These are phyloP conservation scores for Jaculus jaculus DNA, from an alignment of 2,113 vertebrate genomes.

Conservation along the genomic window DNA sequence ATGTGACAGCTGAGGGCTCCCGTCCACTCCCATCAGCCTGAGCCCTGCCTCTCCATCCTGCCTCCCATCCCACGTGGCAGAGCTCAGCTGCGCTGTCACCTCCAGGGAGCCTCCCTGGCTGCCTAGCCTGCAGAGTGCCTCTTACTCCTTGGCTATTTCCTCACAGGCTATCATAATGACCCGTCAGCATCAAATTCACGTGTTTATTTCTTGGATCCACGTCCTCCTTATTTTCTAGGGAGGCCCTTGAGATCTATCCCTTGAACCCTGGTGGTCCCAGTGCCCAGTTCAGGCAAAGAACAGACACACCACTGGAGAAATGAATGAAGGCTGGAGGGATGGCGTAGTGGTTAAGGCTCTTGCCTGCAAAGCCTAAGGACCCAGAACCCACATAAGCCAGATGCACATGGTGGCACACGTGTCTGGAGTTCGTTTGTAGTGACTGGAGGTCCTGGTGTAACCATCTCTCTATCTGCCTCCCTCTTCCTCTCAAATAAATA, in stretches of 20 bases:
- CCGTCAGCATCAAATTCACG: not conserved
- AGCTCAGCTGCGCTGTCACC: not conserved
- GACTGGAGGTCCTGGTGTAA: too few relatives aligned
- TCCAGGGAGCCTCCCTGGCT: not conserved
- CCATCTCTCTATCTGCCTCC: too few relatives aligned
- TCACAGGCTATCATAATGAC: accelerated
- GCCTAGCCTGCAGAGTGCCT: too few relatives aligned
- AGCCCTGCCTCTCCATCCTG: not conserved
- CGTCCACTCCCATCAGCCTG: slow-evolving; percentile 28
- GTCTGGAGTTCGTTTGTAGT: too few relatives aligned
- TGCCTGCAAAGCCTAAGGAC: too few relatives aligned
- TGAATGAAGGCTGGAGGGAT: too few relatives aligned
- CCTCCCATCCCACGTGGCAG: not conserved
- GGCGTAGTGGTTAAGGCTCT: too few relatives aligned
- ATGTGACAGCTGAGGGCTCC: not conserved
- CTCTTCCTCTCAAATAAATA: too few relatives aligned
- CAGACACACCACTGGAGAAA: not conserved
- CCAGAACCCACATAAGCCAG: too few relatives aligned
- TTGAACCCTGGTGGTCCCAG: accelerated
- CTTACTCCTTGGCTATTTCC: not conserved
- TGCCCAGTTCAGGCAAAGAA: not conserved
- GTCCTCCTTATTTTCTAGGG: not conserved
- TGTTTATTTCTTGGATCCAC: not conserved
- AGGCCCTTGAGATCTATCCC: not conserved
- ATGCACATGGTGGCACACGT: too few relatives aligned